Evolutionary conservation across 2,113 vertebrate genomes (phyloP), one percentile per base, ranked within the genome.

Genomic region (Globicephala melas): DNA sequence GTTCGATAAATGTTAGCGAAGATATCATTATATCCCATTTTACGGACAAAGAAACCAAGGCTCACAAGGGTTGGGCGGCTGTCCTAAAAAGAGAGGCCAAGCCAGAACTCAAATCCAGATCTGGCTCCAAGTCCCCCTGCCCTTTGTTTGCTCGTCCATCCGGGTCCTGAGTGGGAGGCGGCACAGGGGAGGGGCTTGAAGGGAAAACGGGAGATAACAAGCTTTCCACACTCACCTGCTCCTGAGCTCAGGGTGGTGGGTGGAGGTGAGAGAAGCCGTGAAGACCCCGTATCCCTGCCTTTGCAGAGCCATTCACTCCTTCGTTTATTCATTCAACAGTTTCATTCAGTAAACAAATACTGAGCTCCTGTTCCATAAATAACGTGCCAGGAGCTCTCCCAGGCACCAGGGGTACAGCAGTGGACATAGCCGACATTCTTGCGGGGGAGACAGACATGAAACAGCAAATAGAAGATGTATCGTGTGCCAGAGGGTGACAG

Each of bases 401-500:
- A 25, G 81, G 68, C 31, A 0, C 70, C 12, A 36, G 38, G 53
- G 70, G 23, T 10, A 6, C 47, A 28, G 21, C 31, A 17, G 53
- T 10, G 60, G 31, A 4, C 58, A 47, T 14, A 85, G 93, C 63
- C 21, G 41, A 44, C n/a, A 7, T 15, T n/a, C 62, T 31, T 5
- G 0, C 2, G 8, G 86, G n/a, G 62, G 38, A 53, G 47, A 74
- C 77, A 93, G 91, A 55, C 12, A 9, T 14, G 38, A 38, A 55
- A 41, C 28, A 84, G 71, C 89, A 47, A 50, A 65, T 36, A 6
- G n/a, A 47, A 58, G 26, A 2, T 5, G 50, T 6, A 2, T 4
- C 4, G 5, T 0, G 1, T 3, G 18, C 70, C 82, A 55, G 68
- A 7, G 10, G 50, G 60, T 5, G 10, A 36, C 0, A 20, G 1